These are phyloP conservation scores for Leptarthrus brevirostris DNA, from an alignment of 2,888 invertebrate species.

Conservation along the genomic window DNA sequence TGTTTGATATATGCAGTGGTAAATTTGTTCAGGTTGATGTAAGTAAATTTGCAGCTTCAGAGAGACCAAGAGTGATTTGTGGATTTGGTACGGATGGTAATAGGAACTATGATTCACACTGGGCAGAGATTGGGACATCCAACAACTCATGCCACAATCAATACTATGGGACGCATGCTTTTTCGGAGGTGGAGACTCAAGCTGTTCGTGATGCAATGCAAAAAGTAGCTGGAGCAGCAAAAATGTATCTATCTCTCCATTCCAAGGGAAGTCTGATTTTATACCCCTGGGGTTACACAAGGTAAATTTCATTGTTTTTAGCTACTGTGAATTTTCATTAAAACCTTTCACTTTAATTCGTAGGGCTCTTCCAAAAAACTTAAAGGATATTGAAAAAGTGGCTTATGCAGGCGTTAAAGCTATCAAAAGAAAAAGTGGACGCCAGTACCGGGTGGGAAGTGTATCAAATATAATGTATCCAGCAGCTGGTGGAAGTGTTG, in stretches of 20 bases:
- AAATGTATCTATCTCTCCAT: constrained; percentile 77
- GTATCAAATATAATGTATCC: constrained; percentile 68
- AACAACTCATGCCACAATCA: constrained; percentile 69
- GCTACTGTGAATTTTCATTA: too few species aligned
- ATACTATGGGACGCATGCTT: constrained; percentile 71
- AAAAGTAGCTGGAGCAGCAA: constrained; percentile 65
- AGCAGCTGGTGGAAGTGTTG: constrained; percentile 74
- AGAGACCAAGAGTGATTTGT: neutral
- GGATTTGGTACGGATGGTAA: constrained; percentile 74
- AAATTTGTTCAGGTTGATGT: too few species aligned
- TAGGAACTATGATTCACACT: constrained; percentile 75
- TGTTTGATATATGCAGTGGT: too few species aligned
- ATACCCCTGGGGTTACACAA: constrained; percentile 69
- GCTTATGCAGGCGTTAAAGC: constrained; percentile 64
- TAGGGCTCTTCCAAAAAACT: constrained; percentile 67
- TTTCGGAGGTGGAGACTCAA: constrained; percentile 75
- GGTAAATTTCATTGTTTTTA: too few species aligned
- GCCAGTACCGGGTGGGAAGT: constrained; percentile 65
- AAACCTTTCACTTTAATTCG: too few species aligned
- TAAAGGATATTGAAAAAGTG: constrained; percentile 65
- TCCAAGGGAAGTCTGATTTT: constrained; percentile 75
- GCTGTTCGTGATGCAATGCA: constrained; percentile 71
- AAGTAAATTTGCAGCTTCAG: too few species aligned
- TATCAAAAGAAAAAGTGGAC: constrained; percentile 62
- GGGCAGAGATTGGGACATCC: constrained; percentile 68